A percentile compares a stretch with the other conserved stretches of the same genome.
These are phyloP conservation scores for Thunnus thynnus DNA, from an alignment of 2,113 vertebrate species.

Conservation along the genomic window DNA sequence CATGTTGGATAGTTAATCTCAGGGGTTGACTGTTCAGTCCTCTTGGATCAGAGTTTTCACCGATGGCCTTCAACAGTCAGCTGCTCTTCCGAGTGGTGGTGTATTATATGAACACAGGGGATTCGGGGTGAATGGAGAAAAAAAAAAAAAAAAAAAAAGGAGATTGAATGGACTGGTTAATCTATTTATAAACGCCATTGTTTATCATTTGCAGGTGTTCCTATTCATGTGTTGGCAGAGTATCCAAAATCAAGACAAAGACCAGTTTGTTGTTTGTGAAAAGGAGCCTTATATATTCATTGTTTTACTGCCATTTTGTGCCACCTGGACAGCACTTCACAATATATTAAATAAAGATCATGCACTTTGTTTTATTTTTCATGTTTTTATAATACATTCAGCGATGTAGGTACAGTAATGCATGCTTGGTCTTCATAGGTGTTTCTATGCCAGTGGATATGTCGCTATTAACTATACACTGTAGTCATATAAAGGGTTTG, in stretches of 20 bases:
- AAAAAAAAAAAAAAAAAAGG: neutral
- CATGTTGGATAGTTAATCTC: constrained; percentile 62
- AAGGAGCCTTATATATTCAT: constrained; percentile 60
- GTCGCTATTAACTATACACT: neutral
- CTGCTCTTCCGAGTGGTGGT: constrained; percentile 29
- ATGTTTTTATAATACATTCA: neutral
- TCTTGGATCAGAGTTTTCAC: constrained; percentile 38
- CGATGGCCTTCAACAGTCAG: constrained; percentile 22
- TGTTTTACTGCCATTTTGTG: constrained; percentile 55
- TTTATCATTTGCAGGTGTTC: constrained; percentile 57
- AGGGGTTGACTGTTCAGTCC: constrained; percentile 55
- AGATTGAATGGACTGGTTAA: constrained; percentile 10
- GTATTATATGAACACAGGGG: neutral
- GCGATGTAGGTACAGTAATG: neutral
- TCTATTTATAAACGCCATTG: constrained; percentile 45
- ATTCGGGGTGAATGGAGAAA: neutral
- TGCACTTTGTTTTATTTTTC: constrained; percentile 57
- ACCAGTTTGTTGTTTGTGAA: constrained; percentile 21
- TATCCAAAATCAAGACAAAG: constrained; percentile 27
- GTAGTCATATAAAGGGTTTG: neutral
- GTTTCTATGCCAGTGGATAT: neutral
- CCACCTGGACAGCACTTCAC: constrained; percentile 52
- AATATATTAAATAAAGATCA: constrained; percentile 73
- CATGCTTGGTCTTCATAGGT: neutral
- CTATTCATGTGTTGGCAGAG: constrained; percentile 30